Evolutionary conservation across 92 coral and sea anemone species (phyloP).

Genomic region (Virgularia gustaviana): DNA sequence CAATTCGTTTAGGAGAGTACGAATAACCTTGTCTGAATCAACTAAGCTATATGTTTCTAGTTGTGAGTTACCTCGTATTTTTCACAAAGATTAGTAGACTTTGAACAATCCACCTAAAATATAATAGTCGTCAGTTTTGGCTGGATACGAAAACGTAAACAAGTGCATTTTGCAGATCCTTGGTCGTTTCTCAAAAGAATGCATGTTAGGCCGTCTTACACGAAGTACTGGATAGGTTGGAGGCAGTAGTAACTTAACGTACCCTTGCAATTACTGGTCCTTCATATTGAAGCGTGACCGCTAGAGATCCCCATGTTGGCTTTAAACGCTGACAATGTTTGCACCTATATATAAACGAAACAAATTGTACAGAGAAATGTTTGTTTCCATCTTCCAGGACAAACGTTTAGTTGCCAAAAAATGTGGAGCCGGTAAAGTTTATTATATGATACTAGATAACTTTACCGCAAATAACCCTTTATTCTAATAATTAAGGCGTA

Average conservation of each 20-base stretch:
- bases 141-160: neutral
- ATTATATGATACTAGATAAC: too few species aligned
- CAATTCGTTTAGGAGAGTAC: too few species aligned
- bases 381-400: too few species aligned
- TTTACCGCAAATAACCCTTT: neutral
- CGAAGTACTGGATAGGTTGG: neutral
- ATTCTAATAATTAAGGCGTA: neutral
- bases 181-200: too few species aligned
- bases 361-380: neutral
- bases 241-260: neutral
- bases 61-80: conserved; percentile 13
- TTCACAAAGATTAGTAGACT: conserved; percentile 5
- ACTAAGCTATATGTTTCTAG: too few species aligned
- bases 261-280: conserved; percentile 7
- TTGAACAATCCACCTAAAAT: conserved; percentile 21
- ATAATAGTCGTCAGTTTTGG: neutral
- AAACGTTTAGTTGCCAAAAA: too few species aligned
- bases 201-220: too few species aligned
- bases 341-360: neutral
- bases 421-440: too few species aligned
- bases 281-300: neutral
- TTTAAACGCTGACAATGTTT: neutral
- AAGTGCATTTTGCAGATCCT: too few species aligned
- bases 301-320: neutral
- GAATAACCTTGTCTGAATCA: too few species aligned